Percentiles rank a stretch among this genome's conserved stretches.
Conservation (phyloP, 30 jellyfish, hydroid and myxozoan genomes). For the Euphysa ruthae region DNA sequence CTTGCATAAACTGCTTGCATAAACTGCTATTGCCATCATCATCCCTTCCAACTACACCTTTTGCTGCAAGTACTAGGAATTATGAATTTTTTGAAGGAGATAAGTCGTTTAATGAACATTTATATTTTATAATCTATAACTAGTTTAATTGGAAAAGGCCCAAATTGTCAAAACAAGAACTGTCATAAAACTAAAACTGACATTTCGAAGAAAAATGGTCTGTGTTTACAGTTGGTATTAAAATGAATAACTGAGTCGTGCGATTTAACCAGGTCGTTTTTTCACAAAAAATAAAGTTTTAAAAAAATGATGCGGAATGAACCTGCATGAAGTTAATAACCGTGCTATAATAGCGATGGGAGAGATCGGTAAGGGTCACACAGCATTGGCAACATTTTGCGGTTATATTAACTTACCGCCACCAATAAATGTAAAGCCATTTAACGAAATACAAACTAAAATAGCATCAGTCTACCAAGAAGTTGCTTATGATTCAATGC, state of each 20-base stretch:
- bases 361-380: background rate
- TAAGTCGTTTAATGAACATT: background rate
- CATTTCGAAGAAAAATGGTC: background rate
- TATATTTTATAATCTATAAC: background rate
- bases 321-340: background rate
- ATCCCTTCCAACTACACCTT: too few relatives aligned
- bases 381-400: background rate
- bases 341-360: background rate
- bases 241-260: background rate
- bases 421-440: background rate
- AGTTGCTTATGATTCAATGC: background rate
- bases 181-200: background rate
- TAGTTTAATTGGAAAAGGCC: constrained; percentile 1
- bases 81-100: too few relatives aligned
- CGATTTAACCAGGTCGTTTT: background rate
- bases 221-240: background rate
- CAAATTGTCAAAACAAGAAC: background rate
- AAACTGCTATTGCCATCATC: too few relatives aligned
- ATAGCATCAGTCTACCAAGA: background rate
- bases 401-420: background rate
- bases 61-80: too few relatives aligned
- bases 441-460: background rate
- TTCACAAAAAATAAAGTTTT: background rate
- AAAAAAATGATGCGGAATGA: background rate
- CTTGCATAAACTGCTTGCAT: too few relatives aligned